Percentiles rank a stretch among this genome's conserved stretches.
Evolutionary conservation across 2,888 invertebrate genomes (phyloP).

Genomic region (Alloscopus bannaensis): DNA sequence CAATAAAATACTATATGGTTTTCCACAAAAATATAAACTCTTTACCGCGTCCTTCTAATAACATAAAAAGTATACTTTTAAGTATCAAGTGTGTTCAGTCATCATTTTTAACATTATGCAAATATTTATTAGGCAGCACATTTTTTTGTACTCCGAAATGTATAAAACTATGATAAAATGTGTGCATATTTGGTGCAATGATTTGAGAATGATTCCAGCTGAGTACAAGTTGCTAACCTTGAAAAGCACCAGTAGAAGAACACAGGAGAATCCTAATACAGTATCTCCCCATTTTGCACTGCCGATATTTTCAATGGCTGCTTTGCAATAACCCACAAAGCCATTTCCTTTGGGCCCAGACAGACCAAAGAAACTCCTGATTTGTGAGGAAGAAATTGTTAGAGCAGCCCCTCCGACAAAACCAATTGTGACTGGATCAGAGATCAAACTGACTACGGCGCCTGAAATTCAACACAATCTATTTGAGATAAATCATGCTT

Average conservation of each 20-base stretch:
- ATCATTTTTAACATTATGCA: too few relatives aligned
- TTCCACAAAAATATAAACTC: too few relatives aligned
- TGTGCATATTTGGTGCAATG: too few relatives aligned
- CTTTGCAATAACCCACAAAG: conserved; percentile 62
- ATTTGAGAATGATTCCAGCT: too few relatives aligned
- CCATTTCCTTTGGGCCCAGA: conserved; percentile 67
- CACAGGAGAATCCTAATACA: conserved; percentile 79
- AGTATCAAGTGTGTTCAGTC: too few relatives aligned
- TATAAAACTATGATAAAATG: too few relatives aligned
- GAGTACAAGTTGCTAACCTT: too few relatives aligned
- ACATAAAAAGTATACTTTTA: too few relatives aligned
- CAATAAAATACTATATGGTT: too few relatives aligned
- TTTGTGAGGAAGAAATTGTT: conserved; percentile 75
- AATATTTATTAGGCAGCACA: too few relatives aligned
- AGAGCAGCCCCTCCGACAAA: conserved; percentile 75
- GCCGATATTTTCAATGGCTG: conserved; percentile 54
- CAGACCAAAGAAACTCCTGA: conserved; percentile 72
- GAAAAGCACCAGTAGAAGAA: conserved; percentile 83
- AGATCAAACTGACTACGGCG: conserved; percentile 75
- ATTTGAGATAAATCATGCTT: neutral
- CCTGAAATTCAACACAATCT: conserved; percentile 70
- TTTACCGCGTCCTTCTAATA: too few relatives aligned
- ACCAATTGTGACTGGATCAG: conserved; percentile 75
- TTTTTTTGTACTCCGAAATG: too few relatives aligned
- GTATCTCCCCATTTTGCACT: conserved; percentile 59